Evolutionary conservation across 2,113 vertebrate species (phyloP), one percentile per base, ranked within the genome.

Genomic region (Cebidichthys violaceus): DNA sequence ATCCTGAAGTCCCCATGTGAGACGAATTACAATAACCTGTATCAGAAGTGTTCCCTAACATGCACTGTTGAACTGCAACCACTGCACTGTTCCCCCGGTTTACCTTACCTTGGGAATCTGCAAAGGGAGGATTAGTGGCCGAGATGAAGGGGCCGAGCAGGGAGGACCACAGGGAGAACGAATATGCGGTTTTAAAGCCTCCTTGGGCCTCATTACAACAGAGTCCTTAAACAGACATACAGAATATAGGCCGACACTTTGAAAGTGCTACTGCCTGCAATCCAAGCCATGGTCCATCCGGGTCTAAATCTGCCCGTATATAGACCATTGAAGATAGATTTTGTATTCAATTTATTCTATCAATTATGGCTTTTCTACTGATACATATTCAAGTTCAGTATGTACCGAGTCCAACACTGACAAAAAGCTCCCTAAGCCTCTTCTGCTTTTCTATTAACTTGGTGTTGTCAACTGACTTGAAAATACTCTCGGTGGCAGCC

Each of bases 181-280:
- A 84, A 88, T 82, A 79, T 85, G 87, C 66, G 18, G 65, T 79
- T 67, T 62, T 60, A 65, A 59, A 90, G 47, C 84, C 88, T 87
- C 84, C n/a, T 18, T 1, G 78, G 88, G 76, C 77, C 88, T 90
- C 86, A 93, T 92, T 92, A 92, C 83, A 83, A 75, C 57, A 82
- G 29, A 82, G 69, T 60, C 75, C 35, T 33, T 45, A 69, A 70
- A 77, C 79, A 82, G 61, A 74, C 55, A 37, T 27, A 39, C 54
- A 59, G 52, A 20, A 41, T 22, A 71, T 59, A 70, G 57, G 18
- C 9, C 6, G 0, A 8, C 5, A 17, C 54, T 75, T 47, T 64
- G 52, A 74, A 79, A 70, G 59, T 54, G 70, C 50, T n/a, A n/a
- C 47, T 70, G 31, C 50, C 8, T 82, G 72, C 29, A 55, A 1